Conservation (phyloP, 2,113 vertebrate genomes). For the Mesocricetus auratus region DNA sequence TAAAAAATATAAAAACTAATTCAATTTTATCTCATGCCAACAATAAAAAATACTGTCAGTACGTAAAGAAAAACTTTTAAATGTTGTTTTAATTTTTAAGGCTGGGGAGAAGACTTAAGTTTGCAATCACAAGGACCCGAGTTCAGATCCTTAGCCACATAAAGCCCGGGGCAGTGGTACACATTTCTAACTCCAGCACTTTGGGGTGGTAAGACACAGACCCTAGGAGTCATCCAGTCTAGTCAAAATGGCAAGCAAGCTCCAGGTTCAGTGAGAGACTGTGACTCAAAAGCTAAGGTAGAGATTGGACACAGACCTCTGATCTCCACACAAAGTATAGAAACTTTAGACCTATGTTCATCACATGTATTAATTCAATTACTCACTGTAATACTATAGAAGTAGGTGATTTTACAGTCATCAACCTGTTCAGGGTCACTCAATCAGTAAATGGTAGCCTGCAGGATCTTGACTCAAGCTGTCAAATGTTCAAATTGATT, state of each 20-base stretch:
- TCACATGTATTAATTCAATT: not conserved
- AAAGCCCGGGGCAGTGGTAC: not conserved
- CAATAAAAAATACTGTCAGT: conserved; percentile 35
- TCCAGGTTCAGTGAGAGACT: not conserved
- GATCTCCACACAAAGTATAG: not conserved
- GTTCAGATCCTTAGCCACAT: not conserved
- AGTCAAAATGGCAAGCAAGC: not conserved
- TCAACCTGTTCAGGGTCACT: not conserved
- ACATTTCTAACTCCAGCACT: not conserved
- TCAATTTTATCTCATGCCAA: conserved; percentile 36
- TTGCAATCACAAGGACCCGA: not conserved
- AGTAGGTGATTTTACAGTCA: not conserved
- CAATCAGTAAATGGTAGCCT: conserved; percentile 4
- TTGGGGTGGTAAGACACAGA: not conserved
- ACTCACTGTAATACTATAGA: conserved; percentile 1
- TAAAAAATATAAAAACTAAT: conserved; percentile 40
- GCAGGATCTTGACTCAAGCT: not conserved
- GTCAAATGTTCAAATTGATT: conserved; percentile 10
- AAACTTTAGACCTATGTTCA: not conserved
- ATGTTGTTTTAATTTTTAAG: not conserved
- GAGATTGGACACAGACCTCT: not conserved
- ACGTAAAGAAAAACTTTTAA: not conserved
- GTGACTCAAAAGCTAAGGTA: not conserved
- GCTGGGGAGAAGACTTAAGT: not conserved
- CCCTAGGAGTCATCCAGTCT: not conserved